Base-by-base conservation (phyloP, 2,797 vertebrate species). In the Sebastes cheni region DNA sequence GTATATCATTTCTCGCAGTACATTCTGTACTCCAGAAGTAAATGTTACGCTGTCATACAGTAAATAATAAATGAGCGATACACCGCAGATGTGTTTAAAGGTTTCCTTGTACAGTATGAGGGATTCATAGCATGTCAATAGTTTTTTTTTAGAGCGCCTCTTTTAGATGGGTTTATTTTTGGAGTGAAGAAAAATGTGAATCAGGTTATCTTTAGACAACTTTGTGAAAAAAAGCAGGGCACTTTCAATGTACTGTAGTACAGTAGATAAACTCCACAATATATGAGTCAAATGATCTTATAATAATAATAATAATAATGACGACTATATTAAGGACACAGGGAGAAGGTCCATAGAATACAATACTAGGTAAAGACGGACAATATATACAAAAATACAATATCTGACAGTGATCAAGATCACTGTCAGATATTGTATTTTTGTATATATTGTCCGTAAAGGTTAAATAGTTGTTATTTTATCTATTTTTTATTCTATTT, bases 51-150 rank as follows among this genome's bases (percentile, higher is more conserved):
- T 65, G 72, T 84, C 66, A 62, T 56, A 58, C 75, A 54, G 52
- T 68, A 68, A 79, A 80, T 81, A 83, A 84, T 81, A 75, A 77
- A 91, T 78, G 55, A 84, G 36, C 13, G 18, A 71, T 30, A 27
- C 7, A 18, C 23, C 9, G 29, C 79, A 77, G 67, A 72, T 74
- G 27, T 64, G 23, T 62, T 67, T 65, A 54, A 80, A 62, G 54
- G 30, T 67, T 36, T 65, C 16, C 23, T 30, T 3, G 0, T 55
- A 20, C 22, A 20, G 11, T 42, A 2, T 14, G 22, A 14, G 30
- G 16, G n/a, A 76, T 77, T 12, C 52, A n/a, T 9, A 27, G n/a
- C 34, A 68, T 58, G 29, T 67, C 6, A 14, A 56, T 6, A 22
- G 29, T 2, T n/a, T 70, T 70, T 72, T 54, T 56, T 72, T 54